A percentile compares a stretch with the other conserved stretches of the same genome.
phyloP scores from a whole-genome alignment of 1,140 invertebrate species.

The Anoplolepis gracilipes region DNA sequence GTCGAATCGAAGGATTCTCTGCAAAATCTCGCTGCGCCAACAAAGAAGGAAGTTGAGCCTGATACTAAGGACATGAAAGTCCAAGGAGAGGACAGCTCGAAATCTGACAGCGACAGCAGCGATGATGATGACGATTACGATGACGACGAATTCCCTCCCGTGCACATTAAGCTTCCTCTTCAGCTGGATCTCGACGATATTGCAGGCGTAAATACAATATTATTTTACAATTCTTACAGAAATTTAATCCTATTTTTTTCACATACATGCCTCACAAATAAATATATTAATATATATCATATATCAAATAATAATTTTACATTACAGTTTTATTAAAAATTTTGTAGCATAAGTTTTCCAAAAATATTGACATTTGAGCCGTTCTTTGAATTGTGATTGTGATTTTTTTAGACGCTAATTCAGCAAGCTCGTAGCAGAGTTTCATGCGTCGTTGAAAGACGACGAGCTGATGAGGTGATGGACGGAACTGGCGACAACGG shows the following conservation, averaged over 20 bases:
- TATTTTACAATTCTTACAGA: neutral
- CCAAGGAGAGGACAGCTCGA: conserved; percentile 77
- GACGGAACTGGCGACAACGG: conserved; percentile 87
- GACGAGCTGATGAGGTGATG: conserved; percentile 92
- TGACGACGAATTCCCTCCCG: conserved; percentile 87
- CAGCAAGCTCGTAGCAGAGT: conserved; percentile 88
- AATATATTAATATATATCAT: conserved; percentile 20
- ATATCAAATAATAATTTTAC: neutral
- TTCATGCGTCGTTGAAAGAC: conserved; percentile 95
- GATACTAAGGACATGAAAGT: conserved; percentile 81
- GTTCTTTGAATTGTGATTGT: neutral
- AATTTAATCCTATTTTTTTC: neutral
- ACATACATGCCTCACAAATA: neutral
- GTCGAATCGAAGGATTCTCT: conserved; percentile 64
- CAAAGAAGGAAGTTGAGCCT: conserved; percentile 82
- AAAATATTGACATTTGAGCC: neutral
- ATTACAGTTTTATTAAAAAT: neutral
- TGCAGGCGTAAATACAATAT: conserved; percentile 87
- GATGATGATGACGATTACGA: conserved; percentile 87
- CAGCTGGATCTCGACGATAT: conserved; percentile 93
- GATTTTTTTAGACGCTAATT: conserved; percentile 78
- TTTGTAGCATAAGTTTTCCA: neutral
- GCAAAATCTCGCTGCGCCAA: conserved; percentile 73
- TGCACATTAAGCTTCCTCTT: conserved; percentile 91
- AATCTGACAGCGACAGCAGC: conserved; percentile 82